phyloP scores from a whole-genome alignment of 2,797 vertebrate species.

The Channa striata region DNA sequence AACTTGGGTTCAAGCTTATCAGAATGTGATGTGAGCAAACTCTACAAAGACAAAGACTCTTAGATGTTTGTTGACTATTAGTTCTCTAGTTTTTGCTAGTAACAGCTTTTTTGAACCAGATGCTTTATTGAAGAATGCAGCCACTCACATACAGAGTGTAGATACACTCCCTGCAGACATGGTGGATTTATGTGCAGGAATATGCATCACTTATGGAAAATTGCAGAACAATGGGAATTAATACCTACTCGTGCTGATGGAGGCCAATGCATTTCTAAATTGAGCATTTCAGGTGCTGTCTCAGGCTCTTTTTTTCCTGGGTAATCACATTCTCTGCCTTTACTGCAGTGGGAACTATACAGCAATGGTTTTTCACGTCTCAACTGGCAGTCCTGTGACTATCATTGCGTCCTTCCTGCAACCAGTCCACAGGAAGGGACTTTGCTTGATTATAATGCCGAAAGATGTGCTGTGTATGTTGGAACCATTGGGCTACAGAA shows the following conservation, averaged over 20 bases:
- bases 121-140: neutral
- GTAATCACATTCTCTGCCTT: slow-evolving; percentile 11
- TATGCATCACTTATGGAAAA: neutral
- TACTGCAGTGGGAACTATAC: slow-evolving; percentile 41
- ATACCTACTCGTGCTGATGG: slow-evolving; percentile 4
- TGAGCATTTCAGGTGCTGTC: slow-evolving; percentile 7
- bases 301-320: slow-evolving; percentile 28
- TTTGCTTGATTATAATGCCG: slow-evolving; percentile 70
- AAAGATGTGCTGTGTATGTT: slow-evolving; percentile 72
- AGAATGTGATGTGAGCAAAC: slow-evolving; percentile 4
- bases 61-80: neutral
- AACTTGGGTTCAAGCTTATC: slow-evolving; percentile 29
- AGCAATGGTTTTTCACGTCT: slow-evolving; percentile 36
- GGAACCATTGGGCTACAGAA: slow-evolving; percentile 65
- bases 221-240: neutral
- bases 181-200: neutral
- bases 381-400: slow-evolving; percentile 59
- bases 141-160: neutral
- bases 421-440: slow-evolving; percentile 66
- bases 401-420: slow-evolving; percentile 67
- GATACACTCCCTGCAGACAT: neutral
- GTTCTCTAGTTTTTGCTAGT: neutral
- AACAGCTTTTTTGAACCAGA: neutral
- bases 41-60: neutral
- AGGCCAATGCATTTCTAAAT: slow-evolving; percentile 14